phyloP scores from a whole-genome alignment of 2,797 vertebrate genomes.

The Scomberomorus guttatus region DNA sequence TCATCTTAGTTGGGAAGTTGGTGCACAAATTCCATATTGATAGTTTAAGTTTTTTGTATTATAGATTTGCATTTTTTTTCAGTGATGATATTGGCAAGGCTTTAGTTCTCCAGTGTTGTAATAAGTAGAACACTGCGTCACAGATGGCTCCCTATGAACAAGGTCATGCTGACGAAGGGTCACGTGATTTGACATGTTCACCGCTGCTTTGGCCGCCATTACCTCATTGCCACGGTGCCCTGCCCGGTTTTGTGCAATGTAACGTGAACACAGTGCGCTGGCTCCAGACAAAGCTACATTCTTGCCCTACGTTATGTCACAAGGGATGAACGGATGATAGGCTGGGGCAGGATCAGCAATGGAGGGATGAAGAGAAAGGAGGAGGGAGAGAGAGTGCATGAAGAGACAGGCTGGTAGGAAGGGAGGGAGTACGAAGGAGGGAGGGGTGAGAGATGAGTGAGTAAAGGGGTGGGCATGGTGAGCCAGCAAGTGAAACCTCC shows the following conservation, averaged over 20 bases:
- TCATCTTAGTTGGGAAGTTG: not conserved
- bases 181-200: slow-evolving; percentile 57
- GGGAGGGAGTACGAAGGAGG: slow-evolving; percentile 52
- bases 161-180: slow-evolving; percentile 56
- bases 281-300: slow-evolving; percentile 62
- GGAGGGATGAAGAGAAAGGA: slow-evolving; percentile 44
- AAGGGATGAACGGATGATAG: slow-evolving; percentile 64
- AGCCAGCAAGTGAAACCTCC: slow-evolving; percentile 65
- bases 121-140: slow-evolving; percentile 41
- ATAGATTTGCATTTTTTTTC: not conserved
- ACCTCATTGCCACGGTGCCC: slow-evolving; percentile 31
- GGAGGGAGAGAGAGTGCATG: slow-evolving; percentile 33
- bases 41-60: not conserved
- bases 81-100: accelerated
- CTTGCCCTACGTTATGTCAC: slow-evolving; percentile 67
- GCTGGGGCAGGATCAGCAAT: slow-evolving; percentile 42
- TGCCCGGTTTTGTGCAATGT: slow-evolving; percentile 2
- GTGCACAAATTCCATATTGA: not conserved
- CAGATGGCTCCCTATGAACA: slow-evolving; percentile 42
- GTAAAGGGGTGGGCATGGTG: slow-evolving; percentile 35
- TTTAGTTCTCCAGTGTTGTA: not conserved
- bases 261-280: slow-evolving; percentile 19
- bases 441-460: slow-evolving; percentile 52
- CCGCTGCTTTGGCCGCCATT: slow-evolving; percentile 27
- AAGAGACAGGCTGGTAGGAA: slow-evolving; percentile 25